Evolutionary conservation across 1,140 invertebrate species (phyloP), one percentile per base, ranked within the genome.

Genomic region (Ceratoteleas bidentatus): DNA sequence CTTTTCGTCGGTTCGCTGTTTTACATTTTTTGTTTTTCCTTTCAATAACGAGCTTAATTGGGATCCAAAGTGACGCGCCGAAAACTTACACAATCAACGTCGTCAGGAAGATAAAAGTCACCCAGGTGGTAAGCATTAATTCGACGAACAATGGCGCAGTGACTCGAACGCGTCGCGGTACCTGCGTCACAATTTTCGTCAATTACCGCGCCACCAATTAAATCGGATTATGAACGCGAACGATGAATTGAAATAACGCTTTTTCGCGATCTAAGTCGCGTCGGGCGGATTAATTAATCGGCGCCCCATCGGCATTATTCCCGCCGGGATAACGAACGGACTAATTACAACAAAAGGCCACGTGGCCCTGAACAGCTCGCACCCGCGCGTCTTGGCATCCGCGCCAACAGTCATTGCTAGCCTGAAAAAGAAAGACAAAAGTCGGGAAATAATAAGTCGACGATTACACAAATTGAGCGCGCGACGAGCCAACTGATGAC

Each of bases 151-250:
- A 60, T 54, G 57, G 56, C 54, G 32, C 45, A 58, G 36, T 49
- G 53, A 33, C 38, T 40, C 70, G 53, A 47, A 43, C 34, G 45
- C n/a, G 69, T 45, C 53, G 47, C 58, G 58, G 49, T 62, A 62
- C 62, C 58, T 38, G 54, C 40, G 15, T 62, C 40, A 50, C 69
- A 10, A 72, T 62, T 73, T 62, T 62, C 69, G 62, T 73, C 50
- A 54, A 72, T 72, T 72, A 61, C 56, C 13, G 36, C 53, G 52
- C 24, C 57, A 15, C 49, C 68, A 72, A 73, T 73, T 73, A 73
- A 73, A 54, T 33, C 49, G 14, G 66, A 70, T 70, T 70, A 70
- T 70, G 52, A 60, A 14, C 45, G 34, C 34, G 45, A 32, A 50
- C 57, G 47, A 60, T 33, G 36, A 56, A 53, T 64, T 53, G 52